Base-by-base conservation (phyloP, 2,888 invertebrate genomes). In the Myopa tessellatipennis region DNA sequence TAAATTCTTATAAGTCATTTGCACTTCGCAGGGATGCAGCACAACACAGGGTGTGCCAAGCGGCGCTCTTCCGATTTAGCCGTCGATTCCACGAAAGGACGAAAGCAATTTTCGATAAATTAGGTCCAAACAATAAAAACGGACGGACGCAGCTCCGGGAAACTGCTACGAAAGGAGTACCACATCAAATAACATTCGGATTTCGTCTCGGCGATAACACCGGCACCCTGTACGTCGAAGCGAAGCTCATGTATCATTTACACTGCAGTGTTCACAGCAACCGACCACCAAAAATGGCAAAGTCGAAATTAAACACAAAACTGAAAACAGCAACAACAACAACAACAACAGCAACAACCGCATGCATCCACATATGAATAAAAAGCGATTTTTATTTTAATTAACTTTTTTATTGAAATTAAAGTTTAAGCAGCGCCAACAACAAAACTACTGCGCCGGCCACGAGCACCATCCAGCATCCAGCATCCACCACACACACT, bases 1-100 rank as follows among this genome's bases (percentile, higher is more conserved):
- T 85, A 85, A 85, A 85, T 86, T 85, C 85, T 84, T 85, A 86
- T 86, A 85, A 86, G 85, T 85, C 85, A 85, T 85, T 85, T 85
- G 85, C 85, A 85, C 85, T 84, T 83, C 60, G 34, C 58, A 75
- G 58, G 69, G 75, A 69, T 75, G 67, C 52, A 14, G 61, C 67
- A 36, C 74, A n/a, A 16, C 34, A 65, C 74, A 74, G 74, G 74
- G 74, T 65, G 74, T 12, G 4, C 3, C 8, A 6, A 3, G 7
- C 16, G 12, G 55, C 5, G 14, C 55, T 6, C 14, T 55, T n/a
- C 16, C 5, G 55, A 55, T 55, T 4, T 26, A 26, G 1, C 10
- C n/a, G 55, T 4, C 10, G 55, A 55, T 6, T 10, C n/a, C 14
- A 10, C 16, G 55, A n/a, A 55, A 16, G 8, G n/a, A 55, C 55